Percentiles rank a stretch among this genome's conserved stretches.
Conservation (phyloP, 1,140 invertebrate species). For the Calephelis virginiensis region DNA sequence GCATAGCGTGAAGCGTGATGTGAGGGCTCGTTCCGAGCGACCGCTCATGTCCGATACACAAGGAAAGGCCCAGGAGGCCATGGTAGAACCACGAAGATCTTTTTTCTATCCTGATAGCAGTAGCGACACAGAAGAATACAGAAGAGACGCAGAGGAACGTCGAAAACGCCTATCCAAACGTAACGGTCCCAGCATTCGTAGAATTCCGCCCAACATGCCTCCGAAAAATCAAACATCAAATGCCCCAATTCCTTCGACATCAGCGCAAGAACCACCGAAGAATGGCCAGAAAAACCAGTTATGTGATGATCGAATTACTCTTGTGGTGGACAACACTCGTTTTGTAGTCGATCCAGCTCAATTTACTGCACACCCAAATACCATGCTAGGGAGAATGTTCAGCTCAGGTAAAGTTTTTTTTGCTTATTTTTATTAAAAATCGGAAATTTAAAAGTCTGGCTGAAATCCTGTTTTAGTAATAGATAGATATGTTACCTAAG, state of each 20-base stretch:
- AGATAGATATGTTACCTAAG: too few species aligned
- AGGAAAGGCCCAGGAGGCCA: slow-evolving; percentile 60
- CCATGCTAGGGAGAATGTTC: slow-evolving; percentile 98
- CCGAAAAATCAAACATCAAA: slow-evolving; percentile 51
- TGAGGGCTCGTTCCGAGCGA: slow-evolving; percentile 59
- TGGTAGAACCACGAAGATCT: slow-evolving; percentile 55
- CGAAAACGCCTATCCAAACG: slow-evolving; percentile 66
- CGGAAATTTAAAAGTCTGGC: too few species aligned
- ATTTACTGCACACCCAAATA: slow-evolving; percentile 94
- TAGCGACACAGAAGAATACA: slow-evolving; percentile 69
- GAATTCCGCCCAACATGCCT: slow-evolving; percentile 48
- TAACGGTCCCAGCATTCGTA: slow-evolving; percentile 47
- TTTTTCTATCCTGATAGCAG: slow-evolving; percentile 69
- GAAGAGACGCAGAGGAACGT: slow-evolving; percentile 58
- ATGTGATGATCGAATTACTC: slow-evolving; percentile 89
- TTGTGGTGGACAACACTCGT: slow-evolving; percentile 96
- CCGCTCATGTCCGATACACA: slow-evolving; percentile 66
- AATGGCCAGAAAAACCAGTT: slow-evolving; percentile 56
- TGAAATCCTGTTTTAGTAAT: too few species aligned
- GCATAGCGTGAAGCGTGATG: slow-evolving; percentile 53
- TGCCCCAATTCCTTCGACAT: slow-evolving; percentile 55
- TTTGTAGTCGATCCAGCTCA: slow-evolving; percentile 95
- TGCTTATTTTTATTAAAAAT: too few species aligned
- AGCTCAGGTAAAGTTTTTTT: slow-evolving; percentile 83
- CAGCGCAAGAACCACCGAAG: slow-evolving; percentile 53